Conservation (phyloP, 1,140 invertebrate species). For the Conus ventricosus region DNA sequence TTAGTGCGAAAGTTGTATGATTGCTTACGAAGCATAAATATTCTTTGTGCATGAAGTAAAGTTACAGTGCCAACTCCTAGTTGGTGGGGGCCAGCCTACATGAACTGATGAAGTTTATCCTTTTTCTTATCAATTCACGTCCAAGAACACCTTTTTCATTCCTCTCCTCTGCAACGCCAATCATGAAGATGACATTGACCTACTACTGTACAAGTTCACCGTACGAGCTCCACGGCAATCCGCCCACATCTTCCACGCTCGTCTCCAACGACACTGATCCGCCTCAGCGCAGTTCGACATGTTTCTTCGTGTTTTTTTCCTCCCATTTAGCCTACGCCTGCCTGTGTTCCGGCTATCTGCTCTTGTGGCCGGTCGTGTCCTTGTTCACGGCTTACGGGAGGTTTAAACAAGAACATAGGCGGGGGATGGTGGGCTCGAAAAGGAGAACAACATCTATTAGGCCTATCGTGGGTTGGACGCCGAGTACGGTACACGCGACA, state of each 20-base stretch:
- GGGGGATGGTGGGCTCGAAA: neutral
- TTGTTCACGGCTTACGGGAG: neutral
- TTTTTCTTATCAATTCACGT: too few species aligned
- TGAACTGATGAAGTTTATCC: too few species aligned
- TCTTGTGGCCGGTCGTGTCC: neutral
- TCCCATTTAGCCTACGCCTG: neutral
- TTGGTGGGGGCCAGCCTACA: too few species aligned
- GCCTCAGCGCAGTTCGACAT: neutral
- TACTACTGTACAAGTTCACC: neutral
- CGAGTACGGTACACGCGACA: neutral
- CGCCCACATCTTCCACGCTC: neutral
- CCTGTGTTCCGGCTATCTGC: neutral
- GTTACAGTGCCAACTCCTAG: too few species aligned
- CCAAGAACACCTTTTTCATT: neutral
- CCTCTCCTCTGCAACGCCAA: neutral
- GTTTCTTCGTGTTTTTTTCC: neutral
- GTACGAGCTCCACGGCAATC: neutral
- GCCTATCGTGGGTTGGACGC: neutral
- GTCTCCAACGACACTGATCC: neutral
- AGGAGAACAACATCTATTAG: neutral
- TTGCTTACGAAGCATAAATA: too few species aligned
- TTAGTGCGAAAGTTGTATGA: too few species aligned
- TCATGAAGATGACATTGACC: neutral
- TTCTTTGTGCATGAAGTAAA: too few species aligned
- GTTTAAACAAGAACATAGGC: neutral